Evolutionary conservation across 2,113 vertebrate genomes (phyloP).

Genomic region (Guaruba guarouba): DNA sequence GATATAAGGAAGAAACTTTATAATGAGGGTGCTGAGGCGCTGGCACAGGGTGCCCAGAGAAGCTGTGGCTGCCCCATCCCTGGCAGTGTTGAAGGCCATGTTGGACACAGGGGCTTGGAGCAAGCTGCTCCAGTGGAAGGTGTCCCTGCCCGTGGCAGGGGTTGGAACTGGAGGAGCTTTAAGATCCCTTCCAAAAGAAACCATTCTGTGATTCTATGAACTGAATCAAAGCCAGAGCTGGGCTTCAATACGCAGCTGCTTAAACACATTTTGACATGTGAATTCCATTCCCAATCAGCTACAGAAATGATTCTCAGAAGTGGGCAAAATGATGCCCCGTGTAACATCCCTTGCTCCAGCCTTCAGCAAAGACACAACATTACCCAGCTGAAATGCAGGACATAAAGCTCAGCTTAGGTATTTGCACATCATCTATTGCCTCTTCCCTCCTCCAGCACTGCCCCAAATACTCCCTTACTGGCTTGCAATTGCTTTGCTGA

Average conservation of each 20-base stretch:
- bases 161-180: background rate
- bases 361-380: background rate
- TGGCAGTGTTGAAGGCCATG: background rate
- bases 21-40: background rate
- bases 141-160: background rate
- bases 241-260: background rate
- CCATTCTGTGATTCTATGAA: background rate
- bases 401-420: background rate
- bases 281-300: background rate
- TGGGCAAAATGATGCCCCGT: background rate
- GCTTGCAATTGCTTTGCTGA: background rate
- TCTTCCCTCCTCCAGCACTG: background rate
- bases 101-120: background rate
- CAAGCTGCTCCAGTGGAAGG: background rate
- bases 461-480: background rate
- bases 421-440: background rate
- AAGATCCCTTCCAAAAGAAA: background rate
- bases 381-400: background rate
- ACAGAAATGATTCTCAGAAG: background rate
- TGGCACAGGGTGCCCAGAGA: background rate
- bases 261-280: background rate
- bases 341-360: background rate
- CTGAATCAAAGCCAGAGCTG: background rate
- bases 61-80: too few species aligned
- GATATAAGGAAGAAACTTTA: background rate